These are phyloP conservation scores for Eupithecia pulchellata DNA, from an alignment of 2,888 invertebrate species.

Conservation along the genomic window DNA sequence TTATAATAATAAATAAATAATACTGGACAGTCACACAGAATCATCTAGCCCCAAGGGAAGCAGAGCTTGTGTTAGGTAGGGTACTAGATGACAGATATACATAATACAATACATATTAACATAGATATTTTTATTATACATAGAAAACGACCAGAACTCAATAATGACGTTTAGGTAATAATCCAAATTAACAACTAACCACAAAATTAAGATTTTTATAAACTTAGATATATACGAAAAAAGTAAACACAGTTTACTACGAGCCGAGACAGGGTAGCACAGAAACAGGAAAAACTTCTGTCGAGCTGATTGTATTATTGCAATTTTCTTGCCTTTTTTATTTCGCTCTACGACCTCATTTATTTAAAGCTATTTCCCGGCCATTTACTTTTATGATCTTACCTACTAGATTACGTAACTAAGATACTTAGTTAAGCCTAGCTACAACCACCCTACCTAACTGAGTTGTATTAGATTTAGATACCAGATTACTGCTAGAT, in stretches of 20 bases:
- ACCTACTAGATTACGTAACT: neutral
- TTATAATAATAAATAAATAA: too few relatives aligned
- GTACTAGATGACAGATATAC: too few relatives aligned
- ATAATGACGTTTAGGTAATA: too few relatives aligned
- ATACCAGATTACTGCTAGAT: too few relatives aligned
- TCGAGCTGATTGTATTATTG: neutral
- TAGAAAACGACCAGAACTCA: too few relatives aligned
- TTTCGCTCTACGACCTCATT: neutral
- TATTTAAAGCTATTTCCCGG: neutral
- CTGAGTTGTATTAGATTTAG: neutral
- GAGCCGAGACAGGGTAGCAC: neutral
- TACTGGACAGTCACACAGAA: too few relatives aligned
- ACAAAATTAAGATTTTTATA: too few relatives aligned
- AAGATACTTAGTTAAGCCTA: neutral
- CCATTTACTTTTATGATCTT: neutral
- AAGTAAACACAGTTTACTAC: neutral
- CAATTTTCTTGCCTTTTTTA: conserved; percentile 2
- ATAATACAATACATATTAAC: too few relatives aligned
- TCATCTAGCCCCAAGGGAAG: too few relatives aligned
- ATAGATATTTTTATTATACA: too few relatives aligned
- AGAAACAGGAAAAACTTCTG: neutral
- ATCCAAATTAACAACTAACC: too few relatives aligned
- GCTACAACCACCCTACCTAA: neutral
- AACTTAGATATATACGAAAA: neutral
- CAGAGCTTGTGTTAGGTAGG: too few relatives aligned